Base-by-base conservation (phyloP, 2,888 invertebrate species). In the Drosophila fungiperda region DNA sequence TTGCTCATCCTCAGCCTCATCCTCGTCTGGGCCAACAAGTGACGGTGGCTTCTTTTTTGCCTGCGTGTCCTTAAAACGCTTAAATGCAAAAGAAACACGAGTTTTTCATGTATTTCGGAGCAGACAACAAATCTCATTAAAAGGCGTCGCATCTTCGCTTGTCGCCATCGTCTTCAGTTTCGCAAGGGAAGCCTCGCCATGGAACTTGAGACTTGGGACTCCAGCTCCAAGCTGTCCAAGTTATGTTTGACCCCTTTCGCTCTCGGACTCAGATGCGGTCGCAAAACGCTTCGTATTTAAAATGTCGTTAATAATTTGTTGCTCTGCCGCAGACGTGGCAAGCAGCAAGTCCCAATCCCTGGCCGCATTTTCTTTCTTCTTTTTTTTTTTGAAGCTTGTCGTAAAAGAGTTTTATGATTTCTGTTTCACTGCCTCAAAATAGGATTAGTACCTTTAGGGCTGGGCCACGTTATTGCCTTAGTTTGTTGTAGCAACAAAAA, bases 231-330 rank as follows among this genome's bases (percentile, higher is more conserved):
- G 29, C 48, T 45, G 45, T 45, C 54, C 26, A 35, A 45, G 57
- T 64, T 40, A 60, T 20, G 53, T 63, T 61, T 79, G 82, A 83
- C 75, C 83, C 79, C 73, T 83, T 80, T 88, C 58, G 62, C 64
- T 78, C 79, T 75, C 67, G 55, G 32, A 65, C 71, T 58, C 64
- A 60, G 36, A 23, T 57, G 59, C 36, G 55, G 64, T 49, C 67
- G 40, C 70, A 61, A 68, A 74, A 82, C 80, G 82, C 84, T 73
- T 87, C 76, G 89, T 86, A 89, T 90, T 89, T 89, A 87, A 89
- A 89, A 89, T 89, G 89, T 90, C 90, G 90, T 89, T 89, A 89
- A 89, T 87, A 90, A 90, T 89, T 89, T 89, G 90, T 88, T 89
- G 86, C 80, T 73, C 82, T 72, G 82, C 66, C 65, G 33, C 69